Evolutionary conservation across 2,113 vertebrate species (phyloP), one percentile per base, ranked within the genome.

Genomic region (Amphiprion percula): DNA sequence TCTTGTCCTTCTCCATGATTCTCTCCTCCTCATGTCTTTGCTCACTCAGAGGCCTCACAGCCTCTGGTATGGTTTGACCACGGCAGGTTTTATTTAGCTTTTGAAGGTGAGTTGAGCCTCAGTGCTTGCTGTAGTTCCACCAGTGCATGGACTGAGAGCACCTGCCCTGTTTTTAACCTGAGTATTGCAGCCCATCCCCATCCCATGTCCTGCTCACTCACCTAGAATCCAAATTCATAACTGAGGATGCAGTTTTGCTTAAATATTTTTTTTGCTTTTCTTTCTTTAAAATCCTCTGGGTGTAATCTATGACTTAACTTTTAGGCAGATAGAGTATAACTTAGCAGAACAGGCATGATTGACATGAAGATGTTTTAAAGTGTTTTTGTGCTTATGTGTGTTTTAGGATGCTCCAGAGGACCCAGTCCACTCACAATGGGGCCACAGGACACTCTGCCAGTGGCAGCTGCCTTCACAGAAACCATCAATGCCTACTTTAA

Each of bases 31-130:
- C 94, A 66, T 94, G 94, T 95, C 94, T 96, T 96, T 66, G 93
- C 95, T 93, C 95, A 92, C 93, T 95, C 96, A 99, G 97, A 97
- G 95, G 97, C 96, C 95, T 95, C 96, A 86, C 97, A 97, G 95
- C 97, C 97, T 96, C 96, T 98, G 96, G 96, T 99, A 90, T 99
- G 97, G 97, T 98, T 99, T 97, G 97, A 98, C 96, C 97, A 97
- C 94, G 97, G 97, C 96, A 98, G 97, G 95, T 99, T 98, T 97
- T 97, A 97, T 97, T 98, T 98, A 96, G 97, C 97, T 95, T 98
- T 98, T 93, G 97, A 98, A 97, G 97, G 97, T 99, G 97, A 98
- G 97, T 97, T 86, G 85, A 92, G 83, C 92, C 89, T 66, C 23
- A 63, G 19, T 10, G 24, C 68, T 47, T 47, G 19, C 82, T 65